These are phyloP conservation scores for Psittacula derbiana DNA, from an alignment of 2,797 vertebrate species.

Conservation along the genomic window DNA sequence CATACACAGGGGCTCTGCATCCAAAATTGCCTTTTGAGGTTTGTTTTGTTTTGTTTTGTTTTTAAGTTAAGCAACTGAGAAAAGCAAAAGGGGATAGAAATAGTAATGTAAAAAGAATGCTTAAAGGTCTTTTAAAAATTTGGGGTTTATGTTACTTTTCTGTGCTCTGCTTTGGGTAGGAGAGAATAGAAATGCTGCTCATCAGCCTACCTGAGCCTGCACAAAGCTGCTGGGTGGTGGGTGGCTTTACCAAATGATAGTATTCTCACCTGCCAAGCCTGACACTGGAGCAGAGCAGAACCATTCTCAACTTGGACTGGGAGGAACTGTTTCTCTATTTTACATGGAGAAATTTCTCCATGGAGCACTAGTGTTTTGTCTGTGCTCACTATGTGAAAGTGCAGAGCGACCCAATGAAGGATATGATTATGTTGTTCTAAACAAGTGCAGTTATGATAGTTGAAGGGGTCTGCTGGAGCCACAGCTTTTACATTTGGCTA, in stretches of 20 bases:
- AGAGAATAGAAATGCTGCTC: background rate
- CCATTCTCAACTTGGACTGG: background rate
- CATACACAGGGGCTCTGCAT: background rate
- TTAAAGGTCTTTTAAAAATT: background rate
- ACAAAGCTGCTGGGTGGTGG: background rate
- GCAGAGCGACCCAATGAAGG: accelerated
- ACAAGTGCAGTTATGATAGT: accelerated
- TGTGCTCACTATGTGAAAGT: accelerated
- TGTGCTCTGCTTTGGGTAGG: background rate
- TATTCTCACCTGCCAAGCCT: background rate
- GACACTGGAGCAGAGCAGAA: background rate
- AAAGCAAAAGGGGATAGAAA: background rate
- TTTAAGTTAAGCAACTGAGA: background rate
- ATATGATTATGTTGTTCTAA: accelerated
- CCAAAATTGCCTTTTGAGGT: background rate
- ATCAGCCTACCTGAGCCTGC: background rate
- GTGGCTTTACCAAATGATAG: background rate
- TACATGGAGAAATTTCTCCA: background rate
- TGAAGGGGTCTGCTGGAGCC: background rate
- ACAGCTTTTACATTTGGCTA: background rate
- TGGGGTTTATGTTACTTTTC: background rate
- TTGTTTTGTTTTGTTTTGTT: background rate
- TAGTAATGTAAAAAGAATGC: background rate
- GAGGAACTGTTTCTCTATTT: background rate
- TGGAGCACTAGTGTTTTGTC: background rate